A percentile compares a stretch with the other conserved stretches of the same genome.
These are phyloP conservation scores for Cydia amplana DNA, from an alignment of 1,140 invertebrate species.

Conservation along the genomic window DNA sequence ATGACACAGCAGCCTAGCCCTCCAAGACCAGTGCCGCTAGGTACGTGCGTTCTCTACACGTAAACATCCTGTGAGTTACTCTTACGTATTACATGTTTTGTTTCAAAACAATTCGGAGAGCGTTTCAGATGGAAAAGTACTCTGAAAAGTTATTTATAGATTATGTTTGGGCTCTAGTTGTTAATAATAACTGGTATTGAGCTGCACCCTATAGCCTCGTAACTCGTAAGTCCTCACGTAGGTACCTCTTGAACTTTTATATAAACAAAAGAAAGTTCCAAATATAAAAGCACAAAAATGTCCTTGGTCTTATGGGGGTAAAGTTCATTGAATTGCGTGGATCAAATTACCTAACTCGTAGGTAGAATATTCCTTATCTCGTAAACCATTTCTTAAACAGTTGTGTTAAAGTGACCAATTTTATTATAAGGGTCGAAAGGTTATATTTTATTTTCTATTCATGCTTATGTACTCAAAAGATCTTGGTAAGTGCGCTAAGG, in stretches of 20 bases:
- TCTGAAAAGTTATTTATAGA: neutral
- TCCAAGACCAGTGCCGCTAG: neutral
- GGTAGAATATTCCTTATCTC: neutral
- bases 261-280: too few relatives aligned
- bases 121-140: neutral
- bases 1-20: constrained; percentile 3
- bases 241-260: too few relatives aligned
- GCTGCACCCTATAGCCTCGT: too few relatives aligned
- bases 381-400: neutral
- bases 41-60: constrained; percentile 40
- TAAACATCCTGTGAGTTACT: constrained; percentile 4
- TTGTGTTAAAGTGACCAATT: too few relatives aligned
- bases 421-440: too few relatives aligned
- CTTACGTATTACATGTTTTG: neutral
- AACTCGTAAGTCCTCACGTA: too few relatives aligned
- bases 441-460: too few relatives aligned
- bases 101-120: neutral
- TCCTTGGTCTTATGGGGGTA: too few relatives aligned
- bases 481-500: too few relatives aligned
- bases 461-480: too few relatives aligned
- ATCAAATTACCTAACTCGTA: neutral
- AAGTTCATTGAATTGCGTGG: too few relatives aligned
- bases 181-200: neutral
- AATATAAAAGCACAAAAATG: too few relatives aligned
- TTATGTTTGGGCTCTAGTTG: neutral